Evolutionary conservation across 2,113 vertebrate species (phyloP).

Genomic region (Cyanoderma ruficeps): DNA sequence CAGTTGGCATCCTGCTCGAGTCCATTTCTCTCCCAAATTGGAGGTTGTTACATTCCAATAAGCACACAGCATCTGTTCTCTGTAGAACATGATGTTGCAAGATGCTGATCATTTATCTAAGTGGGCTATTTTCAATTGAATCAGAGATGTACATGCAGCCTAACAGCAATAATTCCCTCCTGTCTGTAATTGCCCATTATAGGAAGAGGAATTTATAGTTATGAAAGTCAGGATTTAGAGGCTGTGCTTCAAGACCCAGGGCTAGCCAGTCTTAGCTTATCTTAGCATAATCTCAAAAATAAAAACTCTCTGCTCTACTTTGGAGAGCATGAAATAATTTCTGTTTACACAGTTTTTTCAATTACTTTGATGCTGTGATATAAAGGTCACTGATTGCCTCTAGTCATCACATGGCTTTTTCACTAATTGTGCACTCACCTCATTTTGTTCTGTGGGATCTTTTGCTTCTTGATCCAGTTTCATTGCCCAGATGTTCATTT

Average conservation of each 20-base stretch:
- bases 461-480: constrained; percentile 49
- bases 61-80: constrained; percentile 24
- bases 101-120: neutral
- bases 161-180: neutral
- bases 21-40: neutral
- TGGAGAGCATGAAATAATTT: constrained; percentile 3
- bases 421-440: constrained; percentile 12
- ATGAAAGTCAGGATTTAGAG: constrained; percentile 30
- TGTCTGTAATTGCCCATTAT: neutral
- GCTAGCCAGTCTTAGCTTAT: constrained; percentile 6
- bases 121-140: neutral
- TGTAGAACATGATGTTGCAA: neutral
- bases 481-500: constrained; percentile 43
- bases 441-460: constrained; percentile 21
- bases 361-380: constrained; percentile 18
- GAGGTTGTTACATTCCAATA: neutral
- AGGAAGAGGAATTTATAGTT: constrained; percentile 13
- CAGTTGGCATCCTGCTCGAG: neutral
- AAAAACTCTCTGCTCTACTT: constrained; percentile 16
- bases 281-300: constrained; percentile 20
- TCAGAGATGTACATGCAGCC: neutral
- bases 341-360: constrained; percentile 41
- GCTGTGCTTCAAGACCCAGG: constrained; percentile 26
- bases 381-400: constrained; percentile 43
- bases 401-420: constrained; percentile 17